A percentile compares a stretch with the other conserved stretches of the same genome.
phyloP scores from a whole-genome alignment of 2,797 vertebrate species.

The Uromys caudimaculatus region DNA sequence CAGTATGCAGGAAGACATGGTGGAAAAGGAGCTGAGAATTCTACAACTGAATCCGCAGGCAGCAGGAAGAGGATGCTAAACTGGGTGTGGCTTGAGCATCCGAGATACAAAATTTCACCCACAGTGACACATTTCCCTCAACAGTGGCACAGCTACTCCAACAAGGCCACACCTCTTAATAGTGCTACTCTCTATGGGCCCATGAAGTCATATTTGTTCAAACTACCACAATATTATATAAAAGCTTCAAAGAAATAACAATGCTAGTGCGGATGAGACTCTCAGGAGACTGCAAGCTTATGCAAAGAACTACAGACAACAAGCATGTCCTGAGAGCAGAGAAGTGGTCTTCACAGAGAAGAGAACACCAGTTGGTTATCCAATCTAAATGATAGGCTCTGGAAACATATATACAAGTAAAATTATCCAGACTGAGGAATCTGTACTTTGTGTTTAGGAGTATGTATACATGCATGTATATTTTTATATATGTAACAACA shows the following conservation, averaged over 20 bases:
- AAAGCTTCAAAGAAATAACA: not conserved
- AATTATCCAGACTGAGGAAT: not conserved
- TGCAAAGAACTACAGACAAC: not conserved
- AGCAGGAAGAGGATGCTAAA: not conserved
- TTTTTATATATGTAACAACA: not conserved
- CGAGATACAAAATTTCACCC: not conserved
- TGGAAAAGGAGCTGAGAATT: not conserved
- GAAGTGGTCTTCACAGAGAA: not conserved
- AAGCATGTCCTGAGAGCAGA: not conserved
- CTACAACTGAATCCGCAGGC: not conserved
- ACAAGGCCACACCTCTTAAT: not conserved
- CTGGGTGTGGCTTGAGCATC: not conserved
- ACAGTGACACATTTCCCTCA: not conserved
- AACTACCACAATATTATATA: not conserved
- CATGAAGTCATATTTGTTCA: not conserved
- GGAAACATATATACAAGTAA: not conserved
- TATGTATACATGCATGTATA: not conserved
- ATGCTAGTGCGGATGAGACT: too few relatives aligned
- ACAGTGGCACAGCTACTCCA: not conserved
- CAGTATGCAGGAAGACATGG: not conserved
- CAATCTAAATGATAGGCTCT: not conserved
- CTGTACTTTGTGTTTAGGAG: not conserved
- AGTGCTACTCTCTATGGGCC: not conserved
- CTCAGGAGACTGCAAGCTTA: not conserved
- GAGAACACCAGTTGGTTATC: not conserved